Evolutionary conservation across 2,113 vertebrate genomes (phyloP), one percentile per base, ranked within the genome.

Genomic region (Cacatua alba): DNA sequence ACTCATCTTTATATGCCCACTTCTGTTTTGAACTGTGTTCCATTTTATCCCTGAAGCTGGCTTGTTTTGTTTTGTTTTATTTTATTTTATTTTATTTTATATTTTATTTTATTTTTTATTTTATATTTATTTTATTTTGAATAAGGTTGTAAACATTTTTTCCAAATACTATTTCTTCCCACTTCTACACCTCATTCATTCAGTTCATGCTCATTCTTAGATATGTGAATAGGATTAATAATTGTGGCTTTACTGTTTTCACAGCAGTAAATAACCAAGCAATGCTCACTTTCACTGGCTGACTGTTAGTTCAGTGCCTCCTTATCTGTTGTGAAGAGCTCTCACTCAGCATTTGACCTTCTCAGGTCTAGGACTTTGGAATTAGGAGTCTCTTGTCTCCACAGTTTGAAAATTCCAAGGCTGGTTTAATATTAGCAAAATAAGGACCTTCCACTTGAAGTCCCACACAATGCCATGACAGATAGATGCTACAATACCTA

Each of bases 371-470:
- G 71, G 59, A 70, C 37, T 90, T 80, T 53, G 53, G 43, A 90
- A n/a, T 90, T 67, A 86, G 8, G 25, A 53, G 60, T 24, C 49
- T 74, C 16, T 62, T 9, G 5, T 82, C 53, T 92, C 49, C 35
- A 23, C 6, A n/a, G 57, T 71, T 75, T 35, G 37, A 62, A 83
- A 94, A 92, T 94, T 70, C 53, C 60, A 86, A 53, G 49, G 51
- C 17, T 92, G 20, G 46, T 94, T 92, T 81, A 84, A 53, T 91
- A 81, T 91, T 92, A 94, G 37, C 25, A 81, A 19, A 24, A 43
- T 15, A 90, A 81, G 23, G 43, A n/a, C 23, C n/a, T 76, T 67
- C 17, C 17, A 6, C 57, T 49, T 93, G 41, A 83, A 82, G 25
- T 70, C 53, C 15, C 16, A 82, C 37, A 67, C 10, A 65, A 20